Evolutionary conservation across 2,113 vertebrate genomes (phyloP).

Genomic region (Tenebrosternarchus preto): DNA sequence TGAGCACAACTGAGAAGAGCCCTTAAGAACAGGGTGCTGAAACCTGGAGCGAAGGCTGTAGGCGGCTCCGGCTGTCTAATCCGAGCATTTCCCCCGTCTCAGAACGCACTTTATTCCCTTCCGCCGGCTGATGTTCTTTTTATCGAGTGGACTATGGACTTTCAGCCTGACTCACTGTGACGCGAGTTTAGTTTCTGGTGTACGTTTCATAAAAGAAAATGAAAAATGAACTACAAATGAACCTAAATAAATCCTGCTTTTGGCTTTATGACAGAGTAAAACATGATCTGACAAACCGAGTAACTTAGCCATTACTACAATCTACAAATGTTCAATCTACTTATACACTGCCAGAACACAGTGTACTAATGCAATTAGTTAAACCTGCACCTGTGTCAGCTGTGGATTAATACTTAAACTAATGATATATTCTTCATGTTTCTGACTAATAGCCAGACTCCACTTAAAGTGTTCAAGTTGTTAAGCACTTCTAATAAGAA

Average conservation of each 20-base stretch:
- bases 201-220: no score
- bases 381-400: background rate
- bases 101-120: slow-evolving; percentile 15
- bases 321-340: background rate
- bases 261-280: background rate
- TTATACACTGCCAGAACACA: background rate
- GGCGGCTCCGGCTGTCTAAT: slow-evolving; percentile 6
- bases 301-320: background rate
- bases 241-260: background rate
- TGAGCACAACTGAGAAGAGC: slow-evolving; percentile 42
- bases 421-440: background rate
- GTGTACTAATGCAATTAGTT: background rate
- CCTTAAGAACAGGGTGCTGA: slow-evolving; percentile 45
- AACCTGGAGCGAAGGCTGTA: no score
- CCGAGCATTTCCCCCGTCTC: slow-evolving; percentile 1
- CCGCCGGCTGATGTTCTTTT: background rate
- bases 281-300: background rate
- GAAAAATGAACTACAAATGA: no score
- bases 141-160: background rate
- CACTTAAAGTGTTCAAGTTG: background rate
- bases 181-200: background rate
- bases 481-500: slow-evolving; percentile 6
- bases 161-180: slow-evolving; percentile 5
- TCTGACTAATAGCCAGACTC: background rate
- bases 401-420: background rate